Evolutionary conservation across 2,888 invertebrate genomes (phyloP).

Genomic region (Conomelus anceps): DNA sequence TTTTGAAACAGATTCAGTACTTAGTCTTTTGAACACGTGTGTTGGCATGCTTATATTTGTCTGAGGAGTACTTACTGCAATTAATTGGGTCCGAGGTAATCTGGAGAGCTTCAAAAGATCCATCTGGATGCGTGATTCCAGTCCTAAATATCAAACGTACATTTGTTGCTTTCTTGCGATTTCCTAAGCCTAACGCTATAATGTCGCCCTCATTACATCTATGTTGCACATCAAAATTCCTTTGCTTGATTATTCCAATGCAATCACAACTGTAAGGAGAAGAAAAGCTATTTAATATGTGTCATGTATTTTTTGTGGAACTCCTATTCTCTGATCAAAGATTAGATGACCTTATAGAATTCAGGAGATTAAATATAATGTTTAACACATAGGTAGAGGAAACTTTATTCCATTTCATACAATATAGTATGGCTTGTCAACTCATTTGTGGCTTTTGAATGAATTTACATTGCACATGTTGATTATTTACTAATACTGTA

Average conservation of each 20-base stretch:
- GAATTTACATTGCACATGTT: no score
- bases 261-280: constrained; percentile 68
- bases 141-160: constrained; percentile 93
- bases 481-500: no score
- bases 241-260: constrained; percentile 91
- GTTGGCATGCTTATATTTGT: no score
- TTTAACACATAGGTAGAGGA: no score
- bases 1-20: no score
- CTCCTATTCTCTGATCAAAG: background rate
- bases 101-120: constrained; percentile 74
- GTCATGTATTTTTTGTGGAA: no score
- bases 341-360: no score
- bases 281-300: background rate
- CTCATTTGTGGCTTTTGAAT: no score
- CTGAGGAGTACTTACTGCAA: constrained; percentile 66
- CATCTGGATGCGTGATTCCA: constrained; percentile 68
- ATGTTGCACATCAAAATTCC: constrained; percentile 92
- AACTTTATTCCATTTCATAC: no score
- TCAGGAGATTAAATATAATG: no score
- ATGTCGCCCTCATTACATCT: constrained; percentile 76
- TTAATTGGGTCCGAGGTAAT: constrained; percentile 85
- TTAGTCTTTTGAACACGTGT: no score
- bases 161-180: constrained; percentile 89
- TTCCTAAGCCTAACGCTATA: constrained; percentile 60
- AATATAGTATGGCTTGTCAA: no score